Percentiles rank a stretch among this genome's conserved stretches.
Evolutionary conservation across 2,113 vertebrate species (phyloP).

Genomic region (Corapipo altera): DNA sequence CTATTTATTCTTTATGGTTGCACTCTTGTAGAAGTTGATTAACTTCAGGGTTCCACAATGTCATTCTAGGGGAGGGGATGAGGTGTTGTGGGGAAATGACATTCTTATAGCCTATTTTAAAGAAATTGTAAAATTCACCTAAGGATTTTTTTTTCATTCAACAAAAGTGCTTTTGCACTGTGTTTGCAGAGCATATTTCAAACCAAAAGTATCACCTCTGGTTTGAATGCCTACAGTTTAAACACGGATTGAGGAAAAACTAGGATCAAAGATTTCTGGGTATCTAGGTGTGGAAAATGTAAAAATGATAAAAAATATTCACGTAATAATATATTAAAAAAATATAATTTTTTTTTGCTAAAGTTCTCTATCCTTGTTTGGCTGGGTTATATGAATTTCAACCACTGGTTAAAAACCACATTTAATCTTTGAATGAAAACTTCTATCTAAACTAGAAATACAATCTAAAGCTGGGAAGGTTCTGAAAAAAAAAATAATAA

Average conservation of each 20-base stretch:
- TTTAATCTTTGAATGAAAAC: conserved; percentile 32
- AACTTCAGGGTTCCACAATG: neutral
- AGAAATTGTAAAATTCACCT: neutral
- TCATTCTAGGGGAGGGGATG: neutral
- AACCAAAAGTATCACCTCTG: neutral
- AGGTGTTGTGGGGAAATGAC: neutral
- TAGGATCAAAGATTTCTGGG: neutral
- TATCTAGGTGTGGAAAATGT: neutral
- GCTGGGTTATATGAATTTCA: conserved; percentile 22
- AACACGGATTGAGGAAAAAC: neutral
- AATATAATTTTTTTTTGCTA: neutral
- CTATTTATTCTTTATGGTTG: neutral
- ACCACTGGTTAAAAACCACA: neutral
- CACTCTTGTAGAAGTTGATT: neutral
- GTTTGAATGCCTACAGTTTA: neutral
- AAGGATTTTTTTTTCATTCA: neutral
- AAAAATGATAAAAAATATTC: neutral
- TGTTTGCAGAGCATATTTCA: neutral
- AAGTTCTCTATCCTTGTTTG: neutral
- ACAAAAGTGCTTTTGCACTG: neutral
- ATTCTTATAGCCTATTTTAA: neutral
- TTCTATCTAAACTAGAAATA: neutral
- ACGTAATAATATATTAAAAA: neutral
- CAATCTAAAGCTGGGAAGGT: conserved; percentile 16
- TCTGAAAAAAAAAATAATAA: neutral